A percentile compares a stretch with the other conserved stretches of the same genome.
phyloP scores from a whole-genome alignment of 2,797 vertebrate genomes.

The Pitangus sulphuratus region DNA sequence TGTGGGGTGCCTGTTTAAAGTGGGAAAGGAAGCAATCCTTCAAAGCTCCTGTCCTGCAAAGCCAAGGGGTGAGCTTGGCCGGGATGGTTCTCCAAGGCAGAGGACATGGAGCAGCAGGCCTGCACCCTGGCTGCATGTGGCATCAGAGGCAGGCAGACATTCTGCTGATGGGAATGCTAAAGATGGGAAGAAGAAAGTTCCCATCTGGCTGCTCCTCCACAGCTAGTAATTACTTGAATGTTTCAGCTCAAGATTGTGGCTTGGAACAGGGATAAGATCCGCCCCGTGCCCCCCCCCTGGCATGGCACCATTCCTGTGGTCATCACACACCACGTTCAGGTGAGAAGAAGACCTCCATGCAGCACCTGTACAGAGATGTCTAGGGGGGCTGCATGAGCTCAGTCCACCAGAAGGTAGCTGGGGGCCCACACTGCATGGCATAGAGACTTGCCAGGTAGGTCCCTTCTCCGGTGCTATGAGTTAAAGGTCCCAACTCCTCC shows the following conservation, averaged over 20 bases:
- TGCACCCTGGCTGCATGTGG: background rate
- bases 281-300: rapidly evolving
- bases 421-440: rapidly evolving
- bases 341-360: background rate
- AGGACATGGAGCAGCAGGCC: background rate
- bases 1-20: too few relatives aligned
- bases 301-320: background rate
- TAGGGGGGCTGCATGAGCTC: background rate
- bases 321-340: rapidly evolving
- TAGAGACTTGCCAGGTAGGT: background rate
- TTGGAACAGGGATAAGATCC: background rate
- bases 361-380: background rate
- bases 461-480: background rate
- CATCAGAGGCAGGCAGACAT: background rate
- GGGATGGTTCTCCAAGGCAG: background rate
- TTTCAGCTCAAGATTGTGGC: background rate
- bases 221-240: background rate
- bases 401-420: background rate
- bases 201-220: background rate
- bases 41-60: background rate
- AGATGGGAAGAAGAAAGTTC: background rate
- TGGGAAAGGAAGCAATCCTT: too few relatives aligned
- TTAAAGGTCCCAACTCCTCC: background rate
- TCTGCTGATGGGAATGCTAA: background rate
- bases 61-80: background rate